Evolutionary conservation across 2,797 vertebrate genomes (phyloP), one percentile per base, ranked within the genome.

Genomic region (Muscicapa striata): DNA sequence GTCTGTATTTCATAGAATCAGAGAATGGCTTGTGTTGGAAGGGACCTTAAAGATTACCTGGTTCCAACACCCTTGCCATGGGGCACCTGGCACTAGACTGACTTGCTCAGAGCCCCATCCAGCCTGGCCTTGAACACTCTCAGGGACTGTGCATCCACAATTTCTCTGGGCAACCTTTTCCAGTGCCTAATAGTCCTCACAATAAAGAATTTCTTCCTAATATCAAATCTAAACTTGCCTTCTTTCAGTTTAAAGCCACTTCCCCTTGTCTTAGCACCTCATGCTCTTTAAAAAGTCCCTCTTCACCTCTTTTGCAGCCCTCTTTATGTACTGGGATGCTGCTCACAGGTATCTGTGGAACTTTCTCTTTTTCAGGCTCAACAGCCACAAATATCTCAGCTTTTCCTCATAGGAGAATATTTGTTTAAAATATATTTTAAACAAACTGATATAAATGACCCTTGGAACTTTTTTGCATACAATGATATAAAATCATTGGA

Each of bases 371-470:
- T 63, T 27, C 43, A 69, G 15, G 32, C 32, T 49, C 36, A 62
- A 57, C 11, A 43, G 13, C 14, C 22, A 16, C 63, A 82, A 24
- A 54, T 62, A 22, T 20, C 63, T 75, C 32, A 27, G 41, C 43
- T 52, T 82, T 62, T 75, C 36, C 9, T 24, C 27, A 55, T 5
- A 68, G 49, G 16, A 62, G 11, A 62, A 11, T 14, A 62, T 80
- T 78, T 82, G 40, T 85, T 95, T 85, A 72, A 84, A 83, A 45
- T 55, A 17, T 29, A 24, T 72, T 81, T 92, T n/a, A 70, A 94
- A 17, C 21, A 57, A 92, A 67, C 21, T 41, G 22, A 82, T 79
- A 36, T 15, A 69, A 92, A 61, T 66, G 30, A 34, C 17, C 20
- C 6, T 34, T 52, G 40, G 19, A 51, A 0, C 15, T 48, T 38